phyloP scores from a whole-genome alignment of 2,888 invertebrate genomes.

The Liposcelis brunnea region DNA sequence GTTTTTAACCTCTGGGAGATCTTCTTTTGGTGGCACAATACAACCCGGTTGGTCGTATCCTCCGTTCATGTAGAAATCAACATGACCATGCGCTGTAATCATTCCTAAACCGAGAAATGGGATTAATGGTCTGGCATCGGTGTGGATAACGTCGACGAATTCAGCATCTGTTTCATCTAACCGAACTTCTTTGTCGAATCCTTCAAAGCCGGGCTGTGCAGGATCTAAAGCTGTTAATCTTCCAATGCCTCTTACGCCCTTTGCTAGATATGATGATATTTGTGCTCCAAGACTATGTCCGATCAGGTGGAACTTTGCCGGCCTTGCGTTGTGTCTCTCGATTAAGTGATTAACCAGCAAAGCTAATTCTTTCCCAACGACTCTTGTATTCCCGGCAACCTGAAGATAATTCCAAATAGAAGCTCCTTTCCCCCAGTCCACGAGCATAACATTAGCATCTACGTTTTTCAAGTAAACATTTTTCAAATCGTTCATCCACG shows the following conservation, averaged over 20 bases:
- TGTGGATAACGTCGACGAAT: slow-evolving; percentile 45
- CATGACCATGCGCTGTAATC: slow-evolving; percentile 37
- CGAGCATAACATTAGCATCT: slow-evolving; percentile 42
- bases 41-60: slow-evolving; percentile 50
- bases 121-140: slow-evolving; percentile 34
- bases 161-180: slow-evolving; percentile 38
- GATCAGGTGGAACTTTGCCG: slow-evolving; percentile 34
- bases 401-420: slow-evolving; percentile 38
- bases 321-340: slow-evolving; percentile 5
- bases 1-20: slow-evolving; percentile 16
- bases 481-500: slow-evolving; percentile 42
- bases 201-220: slow-evolving; percentile 42
- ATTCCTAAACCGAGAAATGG: slow-evolving; percentile 38
- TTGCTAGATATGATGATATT: slow-evolving; percentile 37
- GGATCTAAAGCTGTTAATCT: slow-evolving; percentile 45
- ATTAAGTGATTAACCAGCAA: slow-evolving; percentile 25
- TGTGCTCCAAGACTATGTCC: slow-evolving; percentile 47
- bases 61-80: slow-evolving; percentile 53
- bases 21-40: slow-evolving; percentile 17
- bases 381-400: slow-evolving; percentile 38
- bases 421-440: slow-evolving; percentile 46
- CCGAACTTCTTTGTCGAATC: slow-evolving; percentile 27
- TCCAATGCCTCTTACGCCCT: slow-evolving; percentile 29
- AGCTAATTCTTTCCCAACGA: slow-evolving; percentile 36
- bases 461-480: slow-evolving; percentile 38